Evolutionary conservation across 2,888 invertebrate species (phyloP).

Genomic region (Peribatodes rhomboidaria): DNA sequence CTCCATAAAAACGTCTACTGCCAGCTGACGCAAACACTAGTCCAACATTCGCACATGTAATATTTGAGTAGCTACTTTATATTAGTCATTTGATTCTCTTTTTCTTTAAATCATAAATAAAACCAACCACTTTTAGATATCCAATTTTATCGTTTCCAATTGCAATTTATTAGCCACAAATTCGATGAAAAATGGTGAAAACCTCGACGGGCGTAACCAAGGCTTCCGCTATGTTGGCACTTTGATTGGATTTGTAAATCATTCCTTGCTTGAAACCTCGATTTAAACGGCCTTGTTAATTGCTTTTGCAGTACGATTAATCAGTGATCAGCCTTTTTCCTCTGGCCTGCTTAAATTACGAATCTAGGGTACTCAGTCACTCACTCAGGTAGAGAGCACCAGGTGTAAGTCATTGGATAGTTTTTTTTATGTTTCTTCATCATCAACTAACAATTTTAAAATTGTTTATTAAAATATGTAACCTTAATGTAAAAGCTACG

Average conservation of each 20-base stretch:
- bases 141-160: conserved; percentile 11
- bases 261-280: conserved; percentile 27
- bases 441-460: too few relatives aligned
- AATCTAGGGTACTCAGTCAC: not conserved
- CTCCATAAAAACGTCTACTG: too few relatives aligned
- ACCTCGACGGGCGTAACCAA: conserved; percentile 15
- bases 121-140: not conserved
- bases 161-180: conserved; percentile 15
- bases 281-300: conserved; percentile 32
- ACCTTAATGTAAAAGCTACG: too few relatives aligned
- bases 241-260: conserved; percentile 40
- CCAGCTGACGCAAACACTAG: too few relatives aligned
- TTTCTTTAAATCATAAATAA: too few relatives aligned
- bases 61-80: too few relatives aligned
- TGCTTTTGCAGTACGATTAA: conserved; percentile 32
- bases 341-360: conserved; percentile 4
- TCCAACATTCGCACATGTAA: too few relatives aligned
- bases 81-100: too few relatives aligned
- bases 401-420: too few relatives aligned
- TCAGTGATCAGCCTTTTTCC: conserved; percentile 20
- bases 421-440: too few relatives aligned
- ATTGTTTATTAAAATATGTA: too few relatives aligned
- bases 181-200: conserved; percentile 21
- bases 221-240: conserved; percentile 32
- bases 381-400: too few relatives aligned